Evolutionary conservation across 2,888 invertebrate genomes (phyloP).

Genomic region (Cactoblastis cactorum): DNA sequence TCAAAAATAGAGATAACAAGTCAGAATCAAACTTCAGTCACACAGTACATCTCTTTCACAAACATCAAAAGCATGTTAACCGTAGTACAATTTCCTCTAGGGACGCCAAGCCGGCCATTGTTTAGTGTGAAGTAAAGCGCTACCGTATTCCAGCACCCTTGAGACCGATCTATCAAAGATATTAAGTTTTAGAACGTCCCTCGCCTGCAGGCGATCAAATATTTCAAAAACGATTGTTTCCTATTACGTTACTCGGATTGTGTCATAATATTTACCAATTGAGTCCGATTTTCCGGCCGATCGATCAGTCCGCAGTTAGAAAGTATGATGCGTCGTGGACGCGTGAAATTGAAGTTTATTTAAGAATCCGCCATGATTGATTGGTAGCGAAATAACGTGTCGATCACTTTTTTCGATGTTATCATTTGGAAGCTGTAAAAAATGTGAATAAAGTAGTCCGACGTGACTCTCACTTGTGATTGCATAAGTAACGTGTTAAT

Average conservation of each 20-base stretch:
- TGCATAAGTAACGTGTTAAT: slow-evolving; percentile 12
- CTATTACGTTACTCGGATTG: slow-evolving; percentile 63
- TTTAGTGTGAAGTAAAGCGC: slow-evolving; percentile 35
- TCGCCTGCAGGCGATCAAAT: slow-evolving; percentile 37
- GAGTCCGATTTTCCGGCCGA: slow-evolving; percentile 65
- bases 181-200: slow-evolving; percentile 59
- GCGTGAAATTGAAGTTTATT: slow-evolving; percentile 69
- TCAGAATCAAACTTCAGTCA: slow-evolving; percentile 6
- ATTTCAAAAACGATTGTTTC: slow-evolving; percentile 68
- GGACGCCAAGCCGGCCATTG: slow-evolving; percentile 35
- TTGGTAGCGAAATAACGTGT: slow-evolving; percentile 18
- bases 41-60: background rate
- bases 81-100: slow-evolving; percentile 32
- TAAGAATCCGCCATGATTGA: slow-evolving; percentile 41
- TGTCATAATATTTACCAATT: slow-evolving; percentile 76
- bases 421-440: slow-evolving; percentile 14
- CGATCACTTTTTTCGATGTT: slow-evolving; percentile 15
- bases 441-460: slow-evolving; percentile 11
- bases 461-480: slow-evolving; percentile 10
- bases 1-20: background rate
- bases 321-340: slow-evolving; percentile 46
- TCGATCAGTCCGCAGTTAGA: slow-evolving; percentile 59
- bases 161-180: slow-evolving; percentile 73
- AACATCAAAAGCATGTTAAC: slow-evolving; percentile 16
- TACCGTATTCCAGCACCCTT: slow-evolving; percentile 49